Evolutionary conservation across 92 coral and sea anemone genomes (phyloP), one percentile per base, ranked within the genome.

Genomic region (Paramuricea clavata): DNA sequence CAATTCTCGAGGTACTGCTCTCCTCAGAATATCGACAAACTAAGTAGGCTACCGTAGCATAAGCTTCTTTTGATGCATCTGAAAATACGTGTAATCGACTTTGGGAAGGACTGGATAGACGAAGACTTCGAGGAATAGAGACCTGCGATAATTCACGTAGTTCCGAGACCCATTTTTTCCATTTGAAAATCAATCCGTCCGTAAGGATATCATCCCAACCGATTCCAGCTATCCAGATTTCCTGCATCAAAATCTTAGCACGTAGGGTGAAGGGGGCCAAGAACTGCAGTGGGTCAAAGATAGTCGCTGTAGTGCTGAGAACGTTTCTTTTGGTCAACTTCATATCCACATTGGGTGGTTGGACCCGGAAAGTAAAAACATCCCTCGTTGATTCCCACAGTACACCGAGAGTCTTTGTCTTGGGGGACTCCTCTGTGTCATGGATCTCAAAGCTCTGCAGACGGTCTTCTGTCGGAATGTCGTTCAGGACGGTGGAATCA

Each of bases 11-110:
- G 1, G 87, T 7, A 44, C 26, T 27, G 87, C 82, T 50, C 44
- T 72, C 12, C 87, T 89, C 78, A 16, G 75, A 6, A 72, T 81
- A 81, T n/a, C 60, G 75, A 49, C 86, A 64, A 28, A 81, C 86
- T 16, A 81, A 44, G 62, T 81, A 81, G 76, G 86, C 86, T 16
- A 35, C 86, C 4, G 86, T 15, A 2, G 86, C 76, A 81, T 81
- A 81, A 19, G 86, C 76, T 47, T 50, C 69, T 31, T 32, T 56
- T n/a, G 82, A 77, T 0, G 82, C 82, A 77, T 77, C 82, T 50
- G 86, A 64, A 35, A 81, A 81, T 19, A 71, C 47, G 25, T 71
- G 78, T 71, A 71, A 35, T 22, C 54, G 78, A 36, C 12, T 35
- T 33, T 31, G 26, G 47, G 21, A 36, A 8, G 78, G 78, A 12